These are phyloP conservation scores for Lutjanus argentimaculatus DNA, from an alignment of 2,797 vertebrate species.

Conservation along the genomic window DNA sequence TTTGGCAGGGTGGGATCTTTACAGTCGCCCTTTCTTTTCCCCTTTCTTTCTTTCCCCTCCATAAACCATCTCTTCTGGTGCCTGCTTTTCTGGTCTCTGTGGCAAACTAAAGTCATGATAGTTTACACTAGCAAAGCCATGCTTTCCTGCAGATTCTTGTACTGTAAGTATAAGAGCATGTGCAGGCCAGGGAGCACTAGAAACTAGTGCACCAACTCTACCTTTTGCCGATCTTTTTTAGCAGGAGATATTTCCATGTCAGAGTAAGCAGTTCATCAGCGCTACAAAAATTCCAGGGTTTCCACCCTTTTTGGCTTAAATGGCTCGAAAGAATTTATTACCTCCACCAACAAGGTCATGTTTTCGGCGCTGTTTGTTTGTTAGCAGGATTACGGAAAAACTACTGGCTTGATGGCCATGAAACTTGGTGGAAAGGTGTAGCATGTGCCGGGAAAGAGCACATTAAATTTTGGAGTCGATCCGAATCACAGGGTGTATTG, in stretches of 20 bases:
- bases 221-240: slow-evolving; percentile 3
- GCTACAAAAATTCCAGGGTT: neutral
- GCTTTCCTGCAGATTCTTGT: slow-evolving; percentile 38
- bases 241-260: neutral
- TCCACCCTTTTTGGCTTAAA: neutral
- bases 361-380: too few species aligned
- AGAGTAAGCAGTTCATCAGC: slow-evolving; percentile 4
- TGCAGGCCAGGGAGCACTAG: slow-evolving; percentile 4
- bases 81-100: slow-evolving; percentile 34
- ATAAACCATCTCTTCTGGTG: slow-evolving; percentile 50
- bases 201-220: slow-evolving; percentile 24
- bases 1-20: slow-evolving; percentile 67
- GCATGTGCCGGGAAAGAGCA: too few species aligned
- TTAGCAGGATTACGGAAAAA: too few species aligned
- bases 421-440: too few species aligned
- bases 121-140: slow-evolving; percentile 34
- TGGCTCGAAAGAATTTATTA: neutral
- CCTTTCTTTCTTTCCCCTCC: slow-evolving; percentile 41
- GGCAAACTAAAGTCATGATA: slow-evolving; percentile 27
- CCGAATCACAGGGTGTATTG: too few species aligned
- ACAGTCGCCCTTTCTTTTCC: slow-evolving; percentile 59
- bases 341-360: too few species aligned
- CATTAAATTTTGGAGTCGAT: too few species aligned
- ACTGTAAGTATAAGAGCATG: slow-evolving; percentile 16
- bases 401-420: too few species aligned